Conservation (phyloP, 2,113 vertebrate genomes). For the Hiodon tergisus region DNA sequence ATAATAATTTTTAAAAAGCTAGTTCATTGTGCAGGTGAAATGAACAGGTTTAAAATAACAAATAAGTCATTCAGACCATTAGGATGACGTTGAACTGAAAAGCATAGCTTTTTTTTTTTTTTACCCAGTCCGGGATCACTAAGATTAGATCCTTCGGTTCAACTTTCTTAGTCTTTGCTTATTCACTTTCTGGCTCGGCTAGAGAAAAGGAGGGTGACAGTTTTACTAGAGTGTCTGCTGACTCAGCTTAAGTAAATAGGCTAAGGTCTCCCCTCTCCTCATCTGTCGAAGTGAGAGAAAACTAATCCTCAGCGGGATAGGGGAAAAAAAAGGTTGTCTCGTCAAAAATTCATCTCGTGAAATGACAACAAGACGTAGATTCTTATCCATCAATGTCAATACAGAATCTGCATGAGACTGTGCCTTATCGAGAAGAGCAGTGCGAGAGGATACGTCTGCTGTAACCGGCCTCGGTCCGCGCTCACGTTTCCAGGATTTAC, state of each 20-base stretch:
- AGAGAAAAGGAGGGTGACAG: too few species aligned
- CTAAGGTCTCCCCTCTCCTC: neutral
- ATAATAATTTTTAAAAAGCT: too few species aligned
- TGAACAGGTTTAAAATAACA: too few species aligned
- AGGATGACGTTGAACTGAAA: too few species aligned
- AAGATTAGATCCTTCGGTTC: too few species aligned
- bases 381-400: constrained; percentile 10
- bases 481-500: too few species aligned
- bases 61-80: too few species aligned
- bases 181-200: too few species aligned
- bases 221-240: neutral
- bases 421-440: neutral
- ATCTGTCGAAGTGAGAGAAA: neutral
- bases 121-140: too few species aligned
- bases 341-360: constrained; percentile 9
- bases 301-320: neutral
- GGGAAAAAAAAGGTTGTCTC: neutral
- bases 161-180: too few species aligned
- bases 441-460: neutral
- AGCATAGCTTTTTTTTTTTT: too few species aligned
- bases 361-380: neutral
- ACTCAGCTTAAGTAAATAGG: neutral
- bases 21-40: too few species aligned
- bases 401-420: neutral
- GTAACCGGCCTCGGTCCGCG: neutral